Base-by-base conservation (phyloP, 2,113 vertebrate genomes). In the Pelusios castaneus region DNA sequence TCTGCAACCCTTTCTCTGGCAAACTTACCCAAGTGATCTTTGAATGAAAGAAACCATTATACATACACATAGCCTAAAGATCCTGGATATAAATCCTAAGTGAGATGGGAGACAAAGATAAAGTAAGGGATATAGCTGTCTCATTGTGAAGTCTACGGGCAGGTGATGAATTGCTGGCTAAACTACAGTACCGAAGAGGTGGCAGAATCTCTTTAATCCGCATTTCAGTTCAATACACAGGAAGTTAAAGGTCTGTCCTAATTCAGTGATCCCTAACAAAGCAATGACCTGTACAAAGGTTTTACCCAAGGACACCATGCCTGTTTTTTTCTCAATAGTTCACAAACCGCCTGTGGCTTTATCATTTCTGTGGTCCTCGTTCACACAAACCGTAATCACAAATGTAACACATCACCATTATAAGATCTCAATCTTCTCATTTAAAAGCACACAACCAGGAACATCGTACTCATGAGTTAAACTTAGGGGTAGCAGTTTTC, bases 371-470 rank as follows among this genome's bases (percentile, higher is more conserved):
- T 17, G n/a, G 38, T 80, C n/a, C 52, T 41, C 41, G 38, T 73
- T 73, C 10, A 41, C 67, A 38, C 55, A n/a, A 80, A 80, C 49
- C 52, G 52, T 14, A 80, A 80, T 52, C 78, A 47, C 75, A 80
- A 52, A 54, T 54, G 22, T 54, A 52, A 54, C 52, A 41, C 27
- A 10, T 55, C 24, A 29, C 14, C 13, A 10, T n/a, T 55, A 29
- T n/a, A 27, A 80, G 25, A 80, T 14, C 45, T 16, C 22, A 8
- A 9, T 86, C 86, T 94, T 81, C 21, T 58, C 60, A n/a, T 92
- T 41, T 86, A 75, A 95, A 95, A 87, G 47, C 19, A 89, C 51
- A 83, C 70, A 93, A 86, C 4, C 92, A 31, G 41, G 25, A 31
- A 89, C 88, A 17, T 0, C 16, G 67, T 38, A 17, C 34, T 84